Evolutionary conservation across 2,797 vertebrate genomes (phyloP).

Genomic region (Chaunax sp.): DNA sequence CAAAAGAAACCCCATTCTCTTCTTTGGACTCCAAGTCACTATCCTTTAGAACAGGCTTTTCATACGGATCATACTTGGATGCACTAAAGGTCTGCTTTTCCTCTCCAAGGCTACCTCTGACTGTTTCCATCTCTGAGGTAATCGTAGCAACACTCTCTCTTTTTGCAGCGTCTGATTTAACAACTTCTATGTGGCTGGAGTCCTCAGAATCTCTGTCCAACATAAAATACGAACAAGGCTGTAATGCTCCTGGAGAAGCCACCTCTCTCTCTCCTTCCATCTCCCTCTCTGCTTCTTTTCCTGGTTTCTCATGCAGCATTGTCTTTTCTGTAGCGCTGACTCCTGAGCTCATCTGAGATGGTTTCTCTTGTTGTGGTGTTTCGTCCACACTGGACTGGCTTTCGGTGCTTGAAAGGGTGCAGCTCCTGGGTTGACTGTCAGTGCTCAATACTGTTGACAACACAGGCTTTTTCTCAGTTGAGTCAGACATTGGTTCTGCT

Average conservation of each 20-base stretch:
- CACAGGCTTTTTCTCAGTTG: conserved; percentile 48
- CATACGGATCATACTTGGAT: conserved; percentile 83
- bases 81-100: conserved; percentile 71
- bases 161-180: conserved; percentile 48
- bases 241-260: conserved; percentile 75
- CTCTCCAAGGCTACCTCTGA: conserved; percentile 39
- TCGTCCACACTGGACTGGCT: conserved; percentile 70
- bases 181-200: background rate
- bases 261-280: conserved; percentile 78
- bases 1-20: conserved; percentile 57
- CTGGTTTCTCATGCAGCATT: conserved; percentile 65
- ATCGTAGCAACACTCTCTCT: conserved; percentile 43
- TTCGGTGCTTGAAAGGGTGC: conserved; percentile 62
- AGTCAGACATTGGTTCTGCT: conserved; percentile 36
- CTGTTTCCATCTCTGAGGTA: conserved; percentile 47
- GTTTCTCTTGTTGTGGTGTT: conserved; percentile 50
- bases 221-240: conserved; percentile 75
- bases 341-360: conserved; percentile 39
- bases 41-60: conserved; percentile 81
- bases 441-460: conserved; percentile 60
- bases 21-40: conserved; percentile 61
- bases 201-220: conserved; percentile 69
- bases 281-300: conserved; percentile 80
- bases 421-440: conserved; percentile 65
- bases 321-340: conserved; percentile 27